Percentiles rank a stretch among this genome's conserved stretches.
phyloP scores from a whole-genome alignment of 2,113 vertebrate genomes.

The Motacilla tschutschensis region DNA sequence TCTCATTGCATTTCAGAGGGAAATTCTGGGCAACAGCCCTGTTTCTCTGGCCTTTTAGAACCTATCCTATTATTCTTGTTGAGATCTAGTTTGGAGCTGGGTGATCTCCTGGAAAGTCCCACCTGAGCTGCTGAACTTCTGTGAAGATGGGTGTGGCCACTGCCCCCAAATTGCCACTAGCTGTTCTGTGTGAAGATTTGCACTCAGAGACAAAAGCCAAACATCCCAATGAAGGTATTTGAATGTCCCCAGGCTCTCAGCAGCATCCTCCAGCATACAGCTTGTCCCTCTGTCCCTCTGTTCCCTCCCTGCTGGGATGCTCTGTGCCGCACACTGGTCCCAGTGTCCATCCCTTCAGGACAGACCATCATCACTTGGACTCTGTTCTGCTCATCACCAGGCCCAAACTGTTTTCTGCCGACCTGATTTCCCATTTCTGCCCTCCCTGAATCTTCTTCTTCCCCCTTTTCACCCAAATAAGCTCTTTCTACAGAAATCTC shows the following conservation, averaged over 20 bases:
- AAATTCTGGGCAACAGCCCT: neutral
- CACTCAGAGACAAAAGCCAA: neutral
- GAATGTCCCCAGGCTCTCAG: neutral
- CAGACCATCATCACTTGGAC: neutral
- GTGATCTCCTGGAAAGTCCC: neutral
- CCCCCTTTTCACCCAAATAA: neutral
- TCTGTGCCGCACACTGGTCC: neutral
- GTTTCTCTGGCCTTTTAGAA: neutral
- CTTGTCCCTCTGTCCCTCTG: neutral
- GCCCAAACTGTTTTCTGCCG: neutral
- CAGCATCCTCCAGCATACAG: neutral
- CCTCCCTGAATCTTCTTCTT: neutral
- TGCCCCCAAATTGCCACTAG: neutral
- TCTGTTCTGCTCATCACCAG: neutral
- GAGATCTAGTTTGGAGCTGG: neutral
- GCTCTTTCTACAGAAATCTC: neutral
- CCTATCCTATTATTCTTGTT: neutral
- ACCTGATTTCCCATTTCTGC: neutral
- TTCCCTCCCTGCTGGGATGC: neutral
- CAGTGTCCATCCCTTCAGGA: neutral
- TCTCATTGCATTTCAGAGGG: neutral
- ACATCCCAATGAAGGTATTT: neutral
- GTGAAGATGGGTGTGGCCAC: rapidly evolving
- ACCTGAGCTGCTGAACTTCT: neutral
- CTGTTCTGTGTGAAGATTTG: neutral